Evolutionary conservation across 2,888 invertebrate genomes (phyloP).

Genomic region (Eupithecia subumbrata): DNA sequence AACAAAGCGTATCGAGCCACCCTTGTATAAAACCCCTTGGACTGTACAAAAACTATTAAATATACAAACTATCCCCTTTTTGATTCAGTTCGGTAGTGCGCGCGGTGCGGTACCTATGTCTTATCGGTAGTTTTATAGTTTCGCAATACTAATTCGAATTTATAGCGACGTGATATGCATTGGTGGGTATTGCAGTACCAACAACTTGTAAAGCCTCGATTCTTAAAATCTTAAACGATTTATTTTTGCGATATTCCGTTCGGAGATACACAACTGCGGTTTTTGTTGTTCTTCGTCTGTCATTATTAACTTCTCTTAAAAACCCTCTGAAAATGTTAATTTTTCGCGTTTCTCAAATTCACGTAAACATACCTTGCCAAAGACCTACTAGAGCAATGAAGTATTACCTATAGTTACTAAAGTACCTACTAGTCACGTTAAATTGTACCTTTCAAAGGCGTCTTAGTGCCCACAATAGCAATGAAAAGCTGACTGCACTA

Average conservation of each 20-base stretch:
- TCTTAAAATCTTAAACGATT: background rate
- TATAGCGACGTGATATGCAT: constrained; percentile 73
- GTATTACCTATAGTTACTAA: background rate
- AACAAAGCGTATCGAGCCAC: constrained; percentile 54
- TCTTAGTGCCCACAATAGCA: background rate
- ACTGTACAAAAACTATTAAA: constrained; percentile 25
- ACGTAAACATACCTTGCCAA: background rate
- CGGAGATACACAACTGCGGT: background rate
- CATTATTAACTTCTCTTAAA: background rate
- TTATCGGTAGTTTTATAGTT: constrained; percentile 80
- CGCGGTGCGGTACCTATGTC: constrained; percentile 52
- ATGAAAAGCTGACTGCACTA: constrained; percentile 2
- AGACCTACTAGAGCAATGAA: background rate
- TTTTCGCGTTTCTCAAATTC: background rate
- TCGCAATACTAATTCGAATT: constrained; percentile 72
- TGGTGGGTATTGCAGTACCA: constrained; percentile 65
- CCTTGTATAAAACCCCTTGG: constrained; percentile 40
- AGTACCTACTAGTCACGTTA: background rate
- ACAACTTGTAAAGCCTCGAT: constrained; percentile 26
- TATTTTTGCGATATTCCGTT: background rate
- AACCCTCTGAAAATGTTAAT: background rate
- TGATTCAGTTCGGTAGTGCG: constrained; percentile 54
- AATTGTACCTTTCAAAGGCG: background rate
- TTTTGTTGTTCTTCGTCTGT: background rate
- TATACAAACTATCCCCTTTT: constrained; percentile 17